Base-by-base conservation (phyloP, 2,888 invertebrate species). In the Luffia ferchaultella region DNA sequence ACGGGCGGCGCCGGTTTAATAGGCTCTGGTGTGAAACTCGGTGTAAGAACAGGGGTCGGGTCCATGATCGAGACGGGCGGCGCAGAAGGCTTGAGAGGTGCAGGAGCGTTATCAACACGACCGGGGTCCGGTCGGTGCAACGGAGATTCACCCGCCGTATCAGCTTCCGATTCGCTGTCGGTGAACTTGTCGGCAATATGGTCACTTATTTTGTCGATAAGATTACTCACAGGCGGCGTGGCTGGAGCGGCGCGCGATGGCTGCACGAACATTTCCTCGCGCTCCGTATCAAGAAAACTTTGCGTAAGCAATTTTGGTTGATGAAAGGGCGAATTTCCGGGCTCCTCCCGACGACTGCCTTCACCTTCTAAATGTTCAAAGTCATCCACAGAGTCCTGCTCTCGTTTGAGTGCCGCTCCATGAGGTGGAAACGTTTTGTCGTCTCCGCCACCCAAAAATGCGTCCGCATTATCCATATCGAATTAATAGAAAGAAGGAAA, bases 311-410 rank as follows among this genome's bases (percentile, higher is more conserved):
- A 5, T 54, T 53, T 56, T 48, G 62, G 66, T 53, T 63, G 65
- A 53, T 72, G 73, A 52, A 65, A 63, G 46, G 73, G 74, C 5
- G 73, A 68, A 54, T 72, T 76, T 42, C 65, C 61, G 50, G 65
- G 53, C 50, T 78, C 77, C 50, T 73, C 66, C 44, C 62, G 76
- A 54, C 65, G 69, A 15, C 20, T 16, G 46, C 76, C 75, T 54
- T 89, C 89, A 62, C 88, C 87, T 57, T 88, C 90, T 57, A 91
- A 77, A 70, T 91, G 90, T 70, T 91, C 91, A 68, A 91, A 91
- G 75, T 91, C 91, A 63, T 91, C 91, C 55, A 88, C 80, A 20
- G 91, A 91, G 67, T 91, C 90, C 64, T 87, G 86, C 58, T 90
- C 90, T 54, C 90, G 85, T 62, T 82, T 83, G 63, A 80, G 67